phyloP scores from a whole-genome alignment of 2,888 invertebrate species.

The Hypomecis atomaria region DNA sequence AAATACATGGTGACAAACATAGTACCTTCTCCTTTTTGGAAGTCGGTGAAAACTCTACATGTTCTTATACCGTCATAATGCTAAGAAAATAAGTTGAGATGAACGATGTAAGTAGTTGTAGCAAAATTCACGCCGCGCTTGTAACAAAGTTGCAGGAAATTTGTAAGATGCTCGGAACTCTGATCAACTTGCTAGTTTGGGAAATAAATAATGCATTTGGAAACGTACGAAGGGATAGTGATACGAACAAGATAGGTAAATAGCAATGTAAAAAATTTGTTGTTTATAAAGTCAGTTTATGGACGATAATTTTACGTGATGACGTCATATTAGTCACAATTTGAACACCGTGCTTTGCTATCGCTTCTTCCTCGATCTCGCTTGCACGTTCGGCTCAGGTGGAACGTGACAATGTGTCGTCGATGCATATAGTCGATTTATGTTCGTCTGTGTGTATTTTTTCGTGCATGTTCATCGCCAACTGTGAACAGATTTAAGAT shows the following conservation, averaged over 20 bases:
- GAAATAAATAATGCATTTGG: slow-evolving; percentile 38
- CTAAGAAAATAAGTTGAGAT: slow-evolving; percentile 12
- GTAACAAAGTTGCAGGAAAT: slow-evolving; percentile 7
- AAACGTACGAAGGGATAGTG: not conserved
- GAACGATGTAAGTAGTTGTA: not conserved
- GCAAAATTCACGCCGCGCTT: not conserved
- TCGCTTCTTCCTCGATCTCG: too few relatives aligned
- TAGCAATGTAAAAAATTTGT: not conserved
- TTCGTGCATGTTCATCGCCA: too few relatives aligned
- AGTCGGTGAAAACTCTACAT: not conserved
- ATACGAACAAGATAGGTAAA: not conserved
- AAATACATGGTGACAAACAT: not conserved
- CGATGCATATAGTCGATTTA: too few relatives aligned
- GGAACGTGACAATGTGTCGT: too few relatives aligned
- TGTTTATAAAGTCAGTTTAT: too few relatives aligned
- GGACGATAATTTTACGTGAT: too few relatives aligned
- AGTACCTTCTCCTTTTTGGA: not conserved
- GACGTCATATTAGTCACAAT: too few relatives aligned
- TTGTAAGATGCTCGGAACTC: slow-evolving; percentile 22
- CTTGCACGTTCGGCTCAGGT: too few relatives aligned
- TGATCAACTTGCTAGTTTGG: slow-evolving; percentile 35
- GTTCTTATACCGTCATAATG: slow-evolving; percentile 6
- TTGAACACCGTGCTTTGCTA: too few relatives aligned
- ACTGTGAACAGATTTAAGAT: too few relatives aligned
- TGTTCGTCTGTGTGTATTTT: too few relatives aligned